Conservation (phyloP, 2,888 invertebrate species). For the Andrena haemorrhoa region DNA sequence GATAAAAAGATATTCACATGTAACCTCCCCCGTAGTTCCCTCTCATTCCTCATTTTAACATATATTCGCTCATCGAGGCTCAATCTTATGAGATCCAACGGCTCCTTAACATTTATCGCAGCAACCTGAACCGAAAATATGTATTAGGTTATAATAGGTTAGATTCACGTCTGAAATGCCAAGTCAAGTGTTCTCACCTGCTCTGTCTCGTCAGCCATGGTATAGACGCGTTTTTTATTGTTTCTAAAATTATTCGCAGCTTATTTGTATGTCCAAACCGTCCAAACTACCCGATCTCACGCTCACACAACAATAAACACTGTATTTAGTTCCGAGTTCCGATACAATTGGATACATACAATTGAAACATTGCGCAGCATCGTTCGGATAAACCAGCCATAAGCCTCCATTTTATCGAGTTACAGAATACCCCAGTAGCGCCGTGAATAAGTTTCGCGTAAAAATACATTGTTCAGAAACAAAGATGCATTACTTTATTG, state of each 20-base stretch:
- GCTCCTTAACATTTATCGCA: conserved; percentile 98
- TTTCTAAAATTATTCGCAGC: not conserved
- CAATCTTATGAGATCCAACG: conserved; percentile 97
- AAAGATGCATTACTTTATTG: not conserved
- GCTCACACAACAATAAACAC: not conserved
- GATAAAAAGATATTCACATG: conserved; percentile 89
- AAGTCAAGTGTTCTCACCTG: conserved; percentile 71
- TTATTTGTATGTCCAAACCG: not conserved
- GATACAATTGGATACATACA: no score
- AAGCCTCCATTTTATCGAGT: conserved; percentile 19
- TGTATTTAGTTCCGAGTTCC: not conserved
- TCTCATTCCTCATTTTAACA: conserved; percentile 99
- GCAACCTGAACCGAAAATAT: conserved; percentile 87
- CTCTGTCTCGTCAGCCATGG: conserved; percentile 82
- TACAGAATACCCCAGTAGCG: conserved; percentile 24
- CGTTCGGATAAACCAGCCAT: conserved; percentile 29
- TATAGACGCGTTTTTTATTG: not conserved
- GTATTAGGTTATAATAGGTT: conserved; percentile 46
- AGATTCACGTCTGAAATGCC: conserved; percentile 6
- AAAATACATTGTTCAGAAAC: not conserved
- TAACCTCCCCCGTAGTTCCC: conserved; percentile 97
- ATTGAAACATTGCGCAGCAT: conserved; percentile 27
- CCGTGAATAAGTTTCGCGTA: conserved; percentile 4
- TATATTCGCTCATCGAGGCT: conserved; percentile 99
- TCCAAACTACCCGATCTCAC: not conserved